Evolutionary conservation across 2,888 invertebrate species (phyloP).

Genomic region (Theretra japonica): DNA sequence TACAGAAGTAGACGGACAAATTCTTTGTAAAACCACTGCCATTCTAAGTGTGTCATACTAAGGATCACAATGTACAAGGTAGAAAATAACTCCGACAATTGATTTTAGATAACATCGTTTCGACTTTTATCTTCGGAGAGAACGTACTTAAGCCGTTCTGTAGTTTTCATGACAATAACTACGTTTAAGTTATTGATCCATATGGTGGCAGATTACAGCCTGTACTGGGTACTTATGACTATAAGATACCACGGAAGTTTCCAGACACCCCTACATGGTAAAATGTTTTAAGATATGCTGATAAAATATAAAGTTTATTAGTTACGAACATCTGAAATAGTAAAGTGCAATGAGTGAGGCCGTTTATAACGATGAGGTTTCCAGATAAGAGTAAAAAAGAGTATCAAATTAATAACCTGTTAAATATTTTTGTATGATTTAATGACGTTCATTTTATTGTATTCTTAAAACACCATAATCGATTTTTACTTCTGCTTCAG

Average conservation of each 20-base stretch:
- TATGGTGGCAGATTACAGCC: slow-evolving; percentile 90
- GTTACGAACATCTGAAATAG: too few species aligned
- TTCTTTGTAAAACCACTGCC: too few species aligned
- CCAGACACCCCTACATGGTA: slow-evolving; percentile 60
- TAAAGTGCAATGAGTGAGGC: too few species aligned
- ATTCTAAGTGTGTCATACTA: too few species aligned
- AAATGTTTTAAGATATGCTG: not conserved
- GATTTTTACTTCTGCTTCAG: slow-evolving; percentile 43
- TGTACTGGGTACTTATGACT: slow-evolving; percentile 90
- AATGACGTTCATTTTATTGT: too few species aligned
- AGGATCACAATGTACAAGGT: not conserved
- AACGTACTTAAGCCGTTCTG: slow-evolving; percentile 77
- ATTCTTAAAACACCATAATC: too few species aligned
- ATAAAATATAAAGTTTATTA: too few species aligned
- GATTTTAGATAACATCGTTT: slow-evolving; percentile 83
- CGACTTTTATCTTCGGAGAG: slow-evolving; percentile 86
- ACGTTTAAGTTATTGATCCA: slow-evolving; percentile 89
- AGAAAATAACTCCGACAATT: not conserved
- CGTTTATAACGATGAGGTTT: too few species aligned
- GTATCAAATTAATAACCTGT: too few species aligned
- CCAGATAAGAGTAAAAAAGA: too few species aligned
- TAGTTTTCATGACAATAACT: slow-evolving; percentile 87
- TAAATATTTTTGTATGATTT: too few species aligned
- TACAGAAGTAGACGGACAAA: too few species aligned
- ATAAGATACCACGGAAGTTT: slow-evolving; percentile 66